Evolutionary conservation across 2,113 vertebrate species (phyloP), one percentile per base, ranked within the genome.

Genomic region (Chrysochloris asiatica): DNA sequence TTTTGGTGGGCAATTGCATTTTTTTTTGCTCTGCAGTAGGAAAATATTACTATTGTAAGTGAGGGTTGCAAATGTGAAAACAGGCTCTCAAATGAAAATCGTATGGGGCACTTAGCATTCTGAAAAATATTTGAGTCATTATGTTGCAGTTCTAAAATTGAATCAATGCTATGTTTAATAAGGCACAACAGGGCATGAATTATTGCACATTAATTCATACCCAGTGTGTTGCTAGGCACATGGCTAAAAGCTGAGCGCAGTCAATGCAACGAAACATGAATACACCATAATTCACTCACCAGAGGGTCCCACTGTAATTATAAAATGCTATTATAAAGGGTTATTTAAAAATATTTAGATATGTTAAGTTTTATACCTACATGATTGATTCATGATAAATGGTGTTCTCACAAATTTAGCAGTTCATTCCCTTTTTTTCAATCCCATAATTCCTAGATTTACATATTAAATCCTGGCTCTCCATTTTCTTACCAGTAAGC

Each of bases 151-250:
- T 97, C 96, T 97, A 97, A 97, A 97, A 94, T 94, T 95, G 95
- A 97, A 96, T 96, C 97, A 97, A 97, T 97, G 96, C 96, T 97
- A 97, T 97, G 97, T 97, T 97, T 97, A 98, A 96, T 97, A 97
- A 94, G 96, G 96, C 96, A 97, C 96, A 97, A 98, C 95, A 97
- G 97, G 90, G 94, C 94, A 96, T 96, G 95, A 98, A 97, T 98
- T 98, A 97, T 97, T 97, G 95, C 95, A 97, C 97, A 96, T 96
- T 98, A 97, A 97, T 98, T 97, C 97, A 95, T 97, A 93, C 96
- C 93, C 95, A 96, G 97, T 96, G 92, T 97, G 97, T 97, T 96
- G 95, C 97, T 97, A 96, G 10, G 87, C 97, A 97, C 93, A 95
- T 97, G 93, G 83, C 95, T 97, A 94, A 97, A 97, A 97, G 94